Conservation (phyloP, 2,888 invertebrate genomes). For the Agrotis ipsilon region DNA sequence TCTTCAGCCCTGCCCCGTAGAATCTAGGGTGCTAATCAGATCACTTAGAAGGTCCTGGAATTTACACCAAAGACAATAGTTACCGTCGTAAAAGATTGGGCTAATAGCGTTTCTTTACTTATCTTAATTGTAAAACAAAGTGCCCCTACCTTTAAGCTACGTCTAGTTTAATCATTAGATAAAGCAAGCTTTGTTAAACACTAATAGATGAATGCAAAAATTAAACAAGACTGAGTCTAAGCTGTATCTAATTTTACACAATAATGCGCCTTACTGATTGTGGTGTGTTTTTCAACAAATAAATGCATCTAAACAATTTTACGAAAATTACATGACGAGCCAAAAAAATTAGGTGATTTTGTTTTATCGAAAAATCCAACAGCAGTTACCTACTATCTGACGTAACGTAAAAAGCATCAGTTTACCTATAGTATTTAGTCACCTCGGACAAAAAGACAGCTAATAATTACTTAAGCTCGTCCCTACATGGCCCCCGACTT, state of each 20-base stretch:
- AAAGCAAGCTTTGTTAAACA: background rate
- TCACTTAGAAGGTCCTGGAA: slow-evolving; percentile 13
- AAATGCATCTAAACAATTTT: background rate
- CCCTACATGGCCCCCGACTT: slow-evolving; percentile 73
- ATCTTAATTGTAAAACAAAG: slow-evolving; percentile 50
- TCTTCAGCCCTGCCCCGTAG: background rate
- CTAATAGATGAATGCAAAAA: background rate
- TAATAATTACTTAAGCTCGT: slow-evolving; percentile 76
- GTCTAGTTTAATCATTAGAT: background rate
- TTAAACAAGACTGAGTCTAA: background rate
- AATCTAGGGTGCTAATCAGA: slow-evolving; percentile 6
- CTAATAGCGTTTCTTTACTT: slow-evolving; percentile 23
- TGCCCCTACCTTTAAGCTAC: background rate
- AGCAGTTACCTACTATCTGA: slow-evolving; percentile 53
- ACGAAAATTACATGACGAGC: too few species aligned
- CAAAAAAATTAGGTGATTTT: too few species aligned
- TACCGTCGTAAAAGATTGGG: slow-evolving; percentile 18
- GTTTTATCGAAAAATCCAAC: background rate
- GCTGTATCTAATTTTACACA: background rate
- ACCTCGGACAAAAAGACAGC: slow-evolving; percentile 74
- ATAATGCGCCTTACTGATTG: background rate
- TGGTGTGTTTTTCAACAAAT: background rate
- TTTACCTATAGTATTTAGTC: slow-evolving; percentile 69
- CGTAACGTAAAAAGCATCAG: slow-evolving; percentile 52
- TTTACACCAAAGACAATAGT: slow-evolving; percentile 19